Conservation (phyloP, 2,113 vertebrate genomes). For the Cyphomyrus plagiostoma region DNA sequence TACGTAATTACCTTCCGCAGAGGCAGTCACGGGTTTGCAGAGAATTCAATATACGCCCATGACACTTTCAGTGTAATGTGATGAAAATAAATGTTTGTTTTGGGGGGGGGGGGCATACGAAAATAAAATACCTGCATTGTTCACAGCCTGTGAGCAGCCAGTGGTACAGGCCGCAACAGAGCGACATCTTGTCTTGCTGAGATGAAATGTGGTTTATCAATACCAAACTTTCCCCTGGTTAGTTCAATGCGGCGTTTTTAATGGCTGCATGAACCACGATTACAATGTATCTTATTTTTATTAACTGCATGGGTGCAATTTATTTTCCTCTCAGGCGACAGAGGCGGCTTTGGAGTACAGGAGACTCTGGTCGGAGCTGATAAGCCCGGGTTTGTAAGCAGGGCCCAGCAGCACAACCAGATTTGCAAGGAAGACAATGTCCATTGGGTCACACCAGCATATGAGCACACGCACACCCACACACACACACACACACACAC, state of each 20-base stretch:
- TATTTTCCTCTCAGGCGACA: conserved; percentile 90
- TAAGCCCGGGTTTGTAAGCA: conserved; percentile 72
- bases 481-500: conserved; percentile 5
- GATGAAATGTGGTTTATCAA: conserved; percentile 52
- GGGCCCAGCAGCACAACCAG: conserved; percentile 74
- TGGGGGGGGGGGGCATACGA: conserved; percentile 11
- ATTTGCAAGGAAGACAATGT: conserved; percentile 88
- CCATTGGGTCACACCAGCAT: conserved; percentile 58
- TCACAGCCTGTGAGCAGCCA: conserved; percentile 36
- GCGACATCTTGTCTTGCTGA: conserved; percentile 38
- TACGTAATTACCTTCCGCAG: conserved; percentile 62
- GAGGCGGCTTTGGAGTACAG: conserved; percentile 69
- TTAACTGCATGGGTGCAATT: conserved; percentile 91
- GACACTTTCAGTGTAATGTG: conserved; percentile 42
- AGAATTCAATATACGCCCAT: conserved; percentile 53
- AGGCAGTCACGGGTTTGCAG: conserved; percentile 42
- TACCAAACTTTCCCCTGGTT: conserved; percentile 49
- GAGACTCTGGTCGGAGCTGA: conserved; percentile 82
- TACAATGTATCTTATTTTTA: conserved; percentile 85
- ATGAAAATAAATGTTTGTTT: conserved; percentile 50
- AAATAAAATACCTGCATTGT: conserved; percentile 33
- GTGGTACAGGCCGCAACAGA: conserved; percentile 12
- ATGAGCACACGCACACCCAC: too few species aligned
- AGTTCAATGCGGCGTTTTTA: conserved; percentile 59
- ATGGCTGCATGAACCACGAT: conserved; percentile 74